phyloP scores from a whole-genome alignment of 2,888 invertebrate species.

The Syrphus vitripennis region DNA sequence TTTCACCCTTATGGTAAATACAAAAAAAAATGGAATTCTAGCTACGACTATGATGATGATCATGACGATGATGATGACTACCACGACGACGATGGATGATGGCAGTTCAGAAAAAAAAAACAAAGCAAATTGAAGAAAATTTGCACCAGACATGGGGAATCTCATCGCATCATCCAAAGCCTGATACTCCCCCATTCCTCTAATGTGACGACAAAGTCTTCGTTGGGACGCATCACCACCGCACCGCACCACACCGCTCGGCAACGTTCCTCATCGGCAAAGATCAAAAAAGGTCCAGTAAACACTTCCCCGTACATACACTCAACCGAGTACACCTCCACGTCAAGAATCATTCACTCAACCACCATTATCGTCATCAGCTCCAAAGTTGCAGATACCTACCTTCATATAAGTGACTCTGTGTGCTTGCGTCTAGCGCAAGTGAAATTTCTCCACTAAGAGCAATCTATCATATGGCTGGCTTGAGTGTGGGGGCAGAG shows the following conservation, averaged over 20 bases:
- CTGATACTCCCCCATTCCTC: background rate
- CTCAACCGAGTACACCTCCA: conserved; percentile 39
- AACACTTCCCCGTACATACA: conserved; percentile 46
- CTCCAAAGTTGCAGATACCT: conserved; percentile 32
- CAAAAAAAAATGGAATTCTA: conserved; percentile 18
- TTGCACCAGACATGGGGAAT: conserved; percentile 68
- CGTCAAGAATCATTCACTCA: conserved; percentile 71
- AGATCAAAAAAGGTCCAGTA: conserved; percentile 69
- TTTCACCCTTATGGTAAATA: conserved; percentile 27
- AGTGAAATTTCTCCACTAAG: conserved; percentile 69
- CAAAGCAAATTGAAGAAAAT: conserved; percentile 56
- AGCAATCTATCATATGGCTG: conserved; percentile 67
- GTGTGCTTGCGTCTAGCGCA: conserved; percentile 48
- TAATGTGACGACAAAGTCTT: background rate
- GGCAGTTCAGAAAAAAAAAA: conserved; percentile 46
- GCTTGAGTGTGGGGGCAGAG: conserved; percentile 20
- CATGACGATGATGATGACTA: conserved; percentile 6
- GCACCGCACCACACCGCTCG: background rate
- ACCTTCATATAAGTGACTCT: background rate
- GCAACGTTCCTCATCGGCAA: conserved; percentile 48
- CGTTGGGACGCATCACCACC: background rate
- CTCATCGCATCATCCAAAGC: conserved; percentile 54
- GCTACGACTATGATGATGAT: conserved; percentile 11
- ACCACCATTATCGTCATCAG: conserved; percentile 64
- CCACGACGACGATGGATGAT: conserved; percentile 20